Percentiles rank a stretch among this genome's conserved stretches.
These are phyloP conservation scores for Numenius phaeopus DNA, from an alignment of 2,797 vertebrate genomes.

Conservation along the genomic window DNA sequence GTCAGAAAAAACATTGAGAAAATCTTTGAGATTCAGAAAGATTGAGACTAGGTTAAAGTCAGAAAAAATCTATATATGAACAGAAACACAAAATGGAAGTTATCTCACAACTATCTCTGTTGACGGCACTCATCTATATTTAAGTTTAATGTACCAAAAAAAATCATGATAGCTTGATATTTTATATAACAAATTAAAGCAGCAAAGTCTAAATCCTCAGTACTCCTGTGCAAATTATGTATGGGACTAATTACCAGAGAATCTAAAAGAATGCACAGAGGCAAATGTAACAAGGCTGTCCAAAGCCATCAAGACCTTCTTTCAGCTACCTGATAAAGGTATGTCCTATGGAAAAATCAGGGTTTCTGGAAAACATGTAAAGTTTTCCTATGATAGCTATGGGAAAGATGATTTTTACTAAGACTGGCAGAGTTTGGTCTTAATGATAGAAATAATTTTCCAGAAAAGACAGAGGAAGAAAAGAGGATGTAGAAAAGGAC, in stretches of 20 bases:
- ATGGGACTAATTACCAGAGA: not conserved
- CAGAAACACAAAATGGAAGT: not conserved
- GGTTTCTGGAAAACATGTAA: not conserved
- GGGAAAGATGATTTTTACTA: not conserved
- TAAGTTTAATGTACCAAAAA: not conserved
- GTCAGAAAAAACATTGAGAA: not conserved
- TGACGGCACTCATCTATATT: not conserved
- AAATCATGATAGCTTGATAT: rapidly evolving
- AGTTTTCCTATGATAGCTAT: not conserved
- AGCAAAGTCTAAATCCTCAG: not conserved
- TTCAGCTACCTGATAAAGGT: not conserved
- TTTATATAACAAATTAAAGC: not conserved
- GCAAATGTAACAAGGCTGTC: not conserved
- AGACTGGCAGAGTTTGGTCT: not conserved
- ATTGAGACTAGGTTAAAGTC: not conserved
- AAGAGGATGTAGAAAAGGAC: not conserved
- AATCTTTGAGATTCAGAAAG: not conserved
- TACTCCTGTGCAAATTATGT: not conserved
- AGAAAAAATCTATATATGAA: not conserved
- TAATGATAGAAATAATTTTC: not conserved
- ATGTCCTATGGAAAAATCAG: not conserved
- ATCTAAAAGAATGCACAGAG: not conserved
- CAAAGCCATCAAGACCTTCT: not conserved
- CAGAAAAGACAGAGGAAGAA: slow-evolving; percentile 1
- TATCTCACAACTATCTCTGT: not conserved